A percentile compares a stretch with the other conserved stretches of the same genome.
These are phyloP conservation scores for Protomyctophum bolini DNA, from an alignment of 2,113 vertebrate genomes.

Conservation along the genomic window DNA sequence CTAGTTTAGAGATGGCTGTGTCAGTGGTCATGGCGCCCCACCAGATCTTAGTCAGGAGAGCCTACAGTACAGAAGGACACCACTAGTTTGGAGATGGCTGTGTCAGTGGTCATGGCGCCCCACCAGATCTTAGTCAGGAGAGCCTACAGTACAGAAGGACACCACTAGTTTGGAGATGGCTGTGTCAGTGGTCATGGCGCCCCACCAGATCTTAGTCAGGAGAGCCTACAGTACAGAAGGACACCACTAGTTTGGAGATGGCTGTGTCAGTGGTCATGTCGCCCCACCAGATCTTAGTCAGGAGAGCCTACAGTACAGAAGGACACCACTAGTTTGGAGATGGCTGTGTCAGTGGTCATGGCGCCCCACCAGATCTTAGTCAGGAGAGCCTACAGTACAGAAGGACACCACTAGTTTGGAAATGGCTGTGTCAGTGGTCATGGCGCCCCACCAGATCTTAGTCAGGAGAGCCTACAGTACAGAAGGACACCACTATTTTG, in stretches of 20 bases:
- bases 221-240: slow-evolving; percentile 87
- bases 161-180: slow-evolving; percentile 77
- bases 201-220: slow-evolving; percentile 97
- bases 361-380: slow-evolving; percentile 98
- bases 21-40: slow-evolving; percentile 93
- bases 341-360: slow-evolving; percentile 87
- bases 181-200: slow-evolving; percentile 89
- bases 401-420: slow-evolving; percentile 88
- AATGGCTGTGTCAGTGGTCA: slow-evolving; percentile 88
- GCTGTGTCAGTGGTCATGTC: slow-evolving; percentile 88
- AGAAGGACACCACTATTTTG: slow-evolving; percentile 87
- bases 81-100: slow-evolving; percentile 78
- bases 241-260: too few relatives aligned
- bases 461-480: slow-evolving; percentile 95
- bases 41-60: slow-evolving; percentile 95
- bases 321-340: slow-evolving; percentile 86
- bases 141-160: slow-evolving; percentile 85
- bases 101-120: slow-evolving; percentile 92
- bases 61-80: slow-evolving; percentile 84
- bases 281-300: slow-evolving; percentile 98
- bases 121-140: slow-evolving; percentile 97
- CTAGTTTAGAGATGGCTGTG: slow-evolving; percentile 83
- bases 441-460: slow-evolving; percentile 97
- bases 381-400: slow-evolving; percentile 92
- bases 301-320: slow-evolving; percentile 88